A percentile compares a stretch with the other conserved stretches of the same genome.
phyloP scores from a whole-genome alignment of 2,888 invertebrate genomes.

The Branchipolynoe longqiensis region DNA sequence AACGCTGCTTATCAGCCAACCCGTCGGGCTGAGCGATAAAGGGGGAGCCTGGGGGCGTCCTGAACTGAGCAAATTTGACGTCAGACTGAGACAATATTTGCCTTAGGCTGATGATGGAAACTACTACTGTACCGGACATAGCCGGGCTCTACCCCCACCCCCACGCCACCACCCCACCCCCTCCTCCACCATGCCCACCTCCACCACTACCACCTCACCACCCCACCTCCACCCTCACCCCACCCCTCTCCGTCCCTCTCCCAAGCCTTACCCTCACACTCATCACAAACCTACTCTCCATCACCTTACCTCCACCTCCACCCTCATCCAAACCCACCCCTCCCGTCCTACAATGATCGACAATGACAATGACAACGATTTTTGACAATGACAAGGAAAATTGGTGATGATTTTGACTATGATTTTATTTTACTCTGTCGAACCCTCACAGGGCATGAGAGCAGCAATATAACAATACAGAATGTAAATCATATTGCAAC shows the following conservation, averaged over 20 bases:
- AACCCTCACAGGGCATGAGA: too few relatives aligned
- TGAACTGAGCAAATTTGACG: conserved; percentile 35
- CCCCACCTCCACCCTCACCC: neutral
- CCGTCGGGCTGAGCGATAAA: conserved; percentile 37
- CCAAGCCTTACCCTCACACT: neutral
- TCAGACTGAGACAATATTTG: conserved; percentile 35
- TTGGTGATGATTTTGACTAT: too few relatives aligned
- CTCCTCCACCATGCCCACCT: neutral
- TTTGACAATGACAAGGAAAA: too few relatives aligned
- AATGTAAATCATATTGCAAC: too few relatives aligned
- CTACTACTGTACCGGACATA: conserved; percentile 24
- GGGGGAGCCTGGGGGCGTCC: conserved; percentile 1
- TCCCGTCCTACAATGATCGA: too few relatives aligned
- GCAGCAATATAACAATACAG: too few relatives aligned
- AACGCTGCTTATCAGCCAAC: conserved; percentile 38
- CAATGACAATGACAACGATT: too few relatives aligned
- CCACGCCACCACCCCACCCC: neutral
- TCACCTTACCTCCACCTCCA: too few relatives aligned
- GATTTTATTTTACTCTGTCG: too few relatives aligned
- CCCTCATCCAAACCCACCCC: too few relatives aligned
- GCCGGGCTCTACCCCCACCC: neutral
- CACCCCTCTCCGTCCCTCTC: too few relatives aligned
- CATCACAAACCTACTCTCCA: neutral
- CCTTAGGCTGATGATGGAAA: neutral
- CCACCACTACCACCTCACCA: neutral